Conservation (phyloP, 2,797 vertebrate genomes). For the Spinus olivaceus region DNA sequence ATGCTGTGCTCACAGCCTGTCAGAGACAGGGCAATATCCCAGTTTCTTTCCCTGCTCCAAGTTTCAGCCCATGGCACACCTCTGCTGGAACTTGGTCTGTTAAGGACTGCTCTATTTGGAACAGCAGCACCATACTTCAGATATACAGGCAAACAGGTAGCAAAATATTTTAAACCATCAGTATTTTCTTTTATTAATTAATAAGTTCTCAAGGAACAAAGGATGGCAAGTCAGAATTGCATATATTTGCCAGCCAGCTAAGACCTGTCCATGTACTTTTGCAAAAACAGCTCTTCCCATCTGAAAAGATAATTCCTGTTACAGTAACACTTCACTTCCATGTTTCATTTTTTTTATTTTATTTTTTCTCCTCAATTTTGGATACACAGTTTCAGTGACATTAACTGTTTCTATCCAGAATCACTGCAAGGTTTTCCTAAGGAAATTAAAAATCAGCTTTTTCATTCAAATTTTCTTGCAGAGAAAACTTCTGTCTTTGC, state of each 20-base stretch:
- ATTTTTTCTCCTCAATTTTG: background rate
- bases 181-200: background rate
- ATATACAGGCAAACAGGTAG: background rate
- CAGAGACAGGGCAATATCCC: background rate
- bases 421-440: background rate
- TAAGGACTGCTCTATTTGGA: background rate
- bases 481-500: background rate
- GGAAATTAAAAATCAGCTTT: background rate
- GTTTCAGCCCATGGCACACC: background rate
- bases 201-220: background rate
- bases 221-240: background rate
- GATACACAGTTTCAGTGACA: background rate
- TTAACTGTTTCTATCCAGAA: background rate
- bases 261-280: background rate
- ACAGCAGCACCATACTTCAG: too few relatives aligned
- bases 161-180: background rate
- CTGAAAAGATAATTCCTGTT: background rate
- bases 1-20: background rate
- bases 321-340: background rate
- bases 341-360: background rate
- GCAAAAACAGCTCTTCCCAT: background rate
- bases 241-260: background rate
- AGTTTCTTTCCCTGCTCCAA: background rate
- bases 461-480: background rate
- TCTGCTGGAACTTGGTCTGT: accelerated